Evolutionary conservation across 2,888 invertebrate species (phyloP), one percentile per base, ranked within the genome.

Genomic region (Leuctra nigra): DNA sequence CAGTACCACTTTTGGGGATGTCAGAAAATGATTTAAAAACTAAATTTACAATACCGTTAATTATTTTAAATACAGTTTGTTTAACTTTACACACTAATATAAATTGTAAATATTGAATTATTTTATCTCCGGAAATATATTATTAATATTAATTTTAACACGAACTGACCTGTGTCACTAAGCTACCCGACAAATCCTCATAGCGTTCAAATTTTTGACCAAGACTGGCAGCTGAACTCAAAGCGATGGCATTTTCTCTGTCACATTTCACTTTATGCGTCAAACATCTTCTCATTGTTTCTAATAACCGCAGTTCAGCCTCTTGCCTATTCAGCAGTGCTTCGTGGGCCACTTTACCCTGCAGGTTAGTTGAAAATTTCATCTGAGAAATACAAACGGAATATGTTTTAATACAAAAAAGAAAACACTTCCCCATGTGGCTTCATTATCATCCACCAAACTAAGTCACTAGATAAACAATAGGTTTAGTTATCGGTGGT

Each of bases 321-420:
- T 96, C 95, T 74, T 95, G 94, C 55, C 95, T 82, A 60, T 84
- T 83, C 65, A 95, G 78, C 65, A 96, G 78, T 62, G 93, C 93
- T 74, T 94, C 94, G 72, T 95, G 95, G 67, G 93, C 91, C 64
- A 84, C 83, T 68, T 89, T 86, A 66, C 91, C 91, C 74, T 92
- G 88, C 56, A 92, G 81, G 69, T 86, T 87, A 65, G 86, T 81
- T 63, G 92, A 90, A 75, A 93, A 94, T 65, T 92, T 88, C 89
- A 90, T 89, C 59, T 62, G 38, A 20, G 56, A 35, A 33, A 56
- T 13, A 4, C 18, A 20, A 13, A 39, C 6, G 20, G 20, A 18
- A 18, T 29, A 29, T 7, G 11, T 29, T 29, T 29, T 29, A 29
- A 29, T 11, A 7, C 29, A 29, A 29, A 29, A 29, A 29, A n/a